phyloP scores from a whole-genome alignment of 2,797 vertebrate genomes.

The Ctenopoma multispine region DNA sequence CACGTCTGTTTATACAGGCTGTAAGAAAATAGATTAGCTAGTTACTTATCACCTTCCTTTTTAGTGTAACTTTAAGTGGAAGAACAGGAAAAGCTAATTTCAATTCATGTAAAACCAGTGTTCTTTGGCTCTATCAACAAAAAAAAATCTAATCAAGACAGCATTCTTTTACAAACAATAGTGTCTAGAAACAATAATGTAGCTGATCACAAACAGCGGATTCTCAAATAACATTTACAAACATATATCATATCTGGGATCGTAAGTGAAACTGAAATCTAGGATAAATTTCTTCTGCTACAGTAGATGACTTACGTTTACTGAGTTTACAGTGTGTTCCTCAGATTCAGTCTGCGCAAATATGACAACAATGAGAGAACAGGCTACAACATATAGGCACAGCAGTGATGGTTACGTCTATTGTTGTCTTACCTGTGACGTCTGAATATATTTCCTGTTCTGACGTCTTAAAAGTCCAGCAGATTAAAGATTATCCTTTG shows the following conservation, averaged over 20 bases:
- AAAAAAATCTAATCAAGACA: no score
- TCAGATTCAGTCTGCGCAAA: not conserved
- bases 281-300: slow-evolving; percentile 1
- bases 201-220: no score
- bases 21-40: slow-evolving; percentile 9
- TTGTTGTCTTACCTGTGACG: slow-evolving; percentile 57
- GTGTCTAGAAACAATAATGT: no score
- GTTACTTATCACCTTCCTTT: slow-evolving; percentile 21
- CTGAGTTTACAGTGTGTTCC: not conserved
- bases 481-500: slow-evolving; percentile 1
- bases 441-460: slow-evolving; percentile 2
- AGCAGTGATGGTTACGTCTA: not conserved
- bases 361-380: not conserved
- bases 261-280: slow-evolving; percentile 19
- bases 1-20: not conserved
- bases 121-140: slow-evolving; percentile 1
- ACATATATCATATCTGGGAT: slow-evolving; percentile 6
- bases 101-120: not conserved
- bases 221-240: no score
- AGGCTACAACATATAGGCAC: no score
- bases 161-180: no score
- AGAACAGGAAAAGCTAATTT: not conserved
- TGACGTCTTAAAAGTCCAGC: slow-evolving; percentile 42
- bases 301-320: not conserved
- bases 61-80: not conserved